Conservation (phyloP, 2,113 vertebrate genomes). For the Callopanchax toddi region DNA sequence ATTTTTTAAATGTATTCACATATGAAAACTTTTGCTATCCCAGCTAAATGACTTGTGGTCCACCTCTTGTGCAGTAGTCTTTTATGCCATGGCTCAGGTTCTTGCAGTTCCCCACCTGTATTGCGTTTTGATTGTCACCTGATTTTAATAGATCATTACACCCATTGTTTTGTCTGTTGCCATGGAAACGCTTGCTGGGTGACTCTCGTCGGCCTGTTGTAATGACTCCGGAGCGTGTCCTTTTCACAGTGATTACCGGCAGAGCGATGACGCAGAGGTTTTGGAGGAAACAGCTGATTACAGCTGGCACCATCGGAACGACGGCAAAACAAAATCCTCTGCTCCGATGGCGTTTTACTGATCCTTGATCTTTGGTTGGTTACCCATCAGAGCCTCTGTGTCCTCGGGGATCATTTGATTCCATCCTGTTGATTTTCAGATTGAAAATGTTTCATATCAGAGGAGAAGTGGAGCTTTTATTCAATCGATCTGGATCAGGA, state of each 20-base stretch:
- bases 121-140: constrained; percentile 17
- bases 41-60: no score
- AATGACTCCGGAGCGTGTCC: constrained; percentile 18
- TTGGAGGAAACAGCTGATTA: not conserved
- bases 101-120: not conserved
- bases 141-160: constrained; percentile 21
- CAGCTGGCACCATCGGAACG: not conserved
- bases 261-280: constrained; percentile 23
- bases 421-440: constrained; percentile 16
- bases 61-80: no score
- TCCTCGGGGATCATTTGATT: not conserved
- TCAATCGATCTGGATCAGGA: constrained; percentile 19
- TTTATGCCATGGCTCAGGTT: constrained; percentile 5
- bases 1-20: no score
- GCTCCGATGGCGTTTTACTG: no score
- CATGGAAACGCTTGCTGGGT: constrained; percentile 40
- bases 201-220: constrained; percentile 5
- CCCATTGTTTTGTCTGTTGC: constrained; percentile 36
- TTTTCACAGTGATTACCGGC: constrained; percentile 18
- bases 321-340: not conserved
- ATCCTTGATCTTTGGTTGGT: constrained; percentile 10
- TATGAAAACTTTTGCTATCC: no score
- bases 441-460: not conserved
- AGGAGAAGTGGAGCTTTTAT: not conserved
- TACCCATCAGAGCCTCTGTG: not conserved